Base-by-base conservation (phyloP, 1,140 invertebrate genomes). In the Sipha flava region DNA sequence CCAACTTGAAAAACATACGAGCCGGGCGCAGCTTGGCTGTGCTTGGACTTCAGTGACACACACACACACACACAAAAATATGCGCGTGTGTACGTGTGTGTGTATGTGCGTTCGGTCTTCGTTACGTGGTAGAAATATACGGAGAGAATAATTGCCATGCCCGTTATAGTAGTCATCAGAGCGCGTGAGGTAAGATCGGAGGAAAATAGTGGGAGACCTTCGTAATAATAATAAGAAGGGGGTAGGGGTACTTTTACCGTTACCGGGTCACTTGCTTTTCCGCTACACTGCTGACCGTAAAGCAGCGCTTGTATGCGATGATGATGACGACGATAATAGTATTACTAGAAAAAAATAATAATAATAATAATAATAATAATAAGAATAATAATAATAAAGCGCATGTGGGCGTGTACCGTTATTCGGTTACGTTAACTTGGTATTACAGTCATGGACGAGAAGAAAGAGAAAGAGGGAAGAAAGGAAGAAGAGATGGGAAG, bases 191-290 rank as follows among this genome's bases (percentile, higher is more conserved):
- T n/a, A n/a, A n/a, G n/a, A n/a, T n/a, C n/a, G n/a, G n/a, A n/a
- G n/a, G n/a, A n/a, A n/a, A n/a, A n/a, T n/a, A n/a, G 31, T 31
- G 62, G 34, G 31, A 18, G 62, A 40, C 62, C 49, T 54, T 37
- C 45, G 72, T 75, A 52, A 75, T 75, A 75, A 70, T 26, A 43
- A 70, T 45, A 70, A 31, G 62, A 37, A n/a, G 4, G 18, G 12
- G 18, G n/a, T 4, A 14, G 34, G 62, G 34, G 37, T 66, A 54
- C 10, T 52, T 75, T 75, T 75, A 75, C 72, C 72, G 72, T 75
- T 75, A 75, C 72, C 72, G 29, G 72, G 72, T 75, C 72, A 75
- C 72, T 75, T n/a, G 72, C 45, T 75, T 75, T 75, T 75, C 72
- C 72, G 72, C 72, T 75, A 66, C 62, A 66, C 29, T 47, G 31